Evolutionary conservation across 2,797 vertebrate species (phyloP), one percentile per base, ranked within the genome.

Genomic region (Sebastolobus alascanus): DNA sequence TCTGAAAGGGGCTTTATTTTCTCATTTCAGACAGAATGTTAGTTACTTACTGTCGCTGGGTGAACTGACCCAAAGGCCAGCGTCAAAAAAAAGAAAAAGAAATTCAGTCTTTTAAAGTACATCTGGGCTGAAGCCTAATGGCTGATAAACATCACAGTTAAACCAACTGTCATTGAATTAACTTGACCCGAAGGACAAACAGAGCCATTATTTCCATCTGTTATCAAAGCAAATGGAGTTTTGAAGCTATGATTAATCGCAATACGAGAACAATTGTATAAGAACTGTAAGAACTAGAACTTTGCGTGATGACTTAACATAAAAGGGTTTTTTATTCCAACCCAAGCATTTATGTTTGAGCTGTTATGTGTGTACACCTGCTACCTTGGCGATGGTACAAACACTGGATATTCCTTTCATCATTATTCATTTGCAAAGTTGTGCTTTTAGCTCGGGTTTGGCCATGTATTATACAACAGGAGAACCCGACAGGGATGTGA

Each of bases 401-500:
- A 85, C 82, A 70, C 68, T 46, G 14, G 54, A 59, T 64, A 68
- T 77, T 67, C 38, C 66, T 76, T 86, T 88, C 68, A 76, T 82
- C 73, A 73, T 72, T 67, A 69, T 84, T 79, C 52, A 77, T 85
- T 83, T 84, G 46, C 55, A 75, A 73, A 79, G 69, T 46, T 87
- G 77, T 60, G 68, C 73, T 79, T 83, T 76, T 46, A 73, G 64
- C 33, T 75, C 16, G 1, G 35, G 67, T 83, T 79, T 68, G 61
- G 58, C 6, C 0, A 50, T 73, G 59, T 29, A 56, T 87, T 71
- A 77, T 43, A 63, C 43, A 72, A 64, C 22, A 80, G 59, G 29
- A 71, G 74, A 65, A 37, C 61, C 73, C 11, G 1, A 29, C 56
- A 25, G 56, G 71, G 77, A 77, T 50, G 38, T 67, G 66, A 69